Base-by-base conservation (phyloP, 2,888 invertebrate species). In the Fragum whitleyi region DNA sequence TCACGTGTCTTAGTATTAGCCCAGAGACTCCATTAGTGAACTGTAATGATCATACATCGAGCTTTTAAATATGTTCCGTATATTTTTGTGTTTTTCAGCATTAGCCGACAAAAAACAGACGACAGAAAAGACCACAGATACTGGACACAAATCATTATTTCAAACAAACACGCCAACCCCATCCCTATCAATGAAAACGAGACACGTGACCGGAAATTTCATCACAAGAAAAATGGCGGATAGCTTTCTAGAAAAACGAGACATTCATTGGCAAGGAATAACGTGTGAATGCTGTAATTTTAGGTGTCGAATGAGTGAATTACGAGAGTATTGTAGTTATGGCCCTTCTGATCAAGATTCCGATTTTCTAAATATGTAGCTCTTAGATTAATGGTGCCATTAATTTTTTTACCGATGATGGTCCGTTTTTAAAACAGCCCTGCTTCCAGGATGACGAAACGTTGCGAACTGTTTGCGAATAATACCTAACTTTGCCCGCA, bases 261-360 rank as follows among this genome's bases (percentile, higher is more conserved):
- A 61, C 29, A 32, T 32, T 32, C 19, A 29, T 32, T 29, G 29
- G 57, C 57, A 23, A n/a, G 61, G 61, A 32, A 61, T 61, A 11
- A 61, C 29, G 29, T 61, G 61, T 61, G 61, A 61, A 61, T 61
- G 61, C 28, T 61, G 61, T 32, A 29, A 61, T 32, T 61, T 61
- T 32, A 28, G 32, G n/a, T 61, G 61, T n/a, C n/a, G n/a, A 11
- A 32, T 61, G 29, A 32, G 11, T 32, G 61, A 61, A 61, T n/a
- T 61, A n/a, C 32, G 61, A 9, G 61, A 61, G n/a, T 61, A 61
- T 61, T 61, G 61, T 61, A 61, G 36, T n/a, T 29, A 61, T 32
- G 61, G 61, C 6, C 26, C 61, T 9, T 61, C 61, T 19, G 57
- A 57, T 19, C 57, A 19, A 14, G 57, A 57, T 57, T 47, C 47